Conservation (phyloP, 2,113 vertebrate species). For the Archilochus colubris region DNA sequence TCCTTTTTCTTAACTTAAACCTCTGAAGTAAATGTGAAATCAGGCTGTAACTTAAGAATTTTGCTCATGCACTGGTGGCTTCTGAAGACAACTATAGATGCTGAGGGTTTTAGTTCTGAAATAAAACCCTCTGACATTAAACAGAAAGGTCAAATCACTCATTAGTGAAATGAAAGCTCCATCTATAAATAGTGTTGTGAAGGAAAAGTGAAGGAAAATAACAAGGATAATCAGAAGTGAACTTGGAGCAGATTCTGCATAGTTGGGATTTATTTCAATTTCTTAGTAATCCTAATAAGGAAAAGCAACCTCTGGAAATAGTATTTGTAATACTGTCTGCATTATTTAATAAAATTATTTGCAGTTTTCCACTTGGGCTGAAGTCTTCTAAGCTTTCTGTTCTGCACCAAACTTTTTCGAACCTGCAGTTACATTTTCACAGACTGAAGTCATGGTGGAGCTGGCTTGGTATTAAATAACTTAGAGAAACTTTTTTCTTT, state of each 20-base stretch:
- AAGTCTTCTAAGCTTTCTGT: background rate
- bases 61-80: background rate
- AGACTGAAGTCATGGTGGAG: background rate
- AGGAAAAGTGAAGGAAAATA: background rate
- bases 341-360: background rate
- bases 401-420: background rate
- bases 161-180: slow-evolving; percentile 30
- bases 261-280: background rate
- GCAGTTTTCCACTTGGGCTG: background rate
- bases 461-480: background rate
- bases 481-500: background rate
- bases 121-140: slow-evolving; percentile 67
- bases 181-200: slow-evolving; percentile 55
- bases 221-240: background rate
- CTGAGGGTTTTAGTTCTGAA: slow-evolving; percentile 10
- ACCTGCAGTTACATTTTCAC: background rate
- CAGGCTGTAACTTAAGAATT: background rate
- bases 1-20: background rate
- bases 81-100: background rate
- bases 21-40: background rate
- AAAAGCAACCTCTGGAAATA: background rate
- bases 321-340: background rate
- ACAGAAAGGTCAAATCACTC: slow-evolving; percentile 63
- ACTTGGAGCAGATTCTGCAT: background rate
- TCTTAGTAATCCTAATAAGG: background rate